These are phyloP conservation scores for Rhineura floridana DNA, from an alignment of 2,113 vertebrate species.

Conservation along the genomic window DNA sequence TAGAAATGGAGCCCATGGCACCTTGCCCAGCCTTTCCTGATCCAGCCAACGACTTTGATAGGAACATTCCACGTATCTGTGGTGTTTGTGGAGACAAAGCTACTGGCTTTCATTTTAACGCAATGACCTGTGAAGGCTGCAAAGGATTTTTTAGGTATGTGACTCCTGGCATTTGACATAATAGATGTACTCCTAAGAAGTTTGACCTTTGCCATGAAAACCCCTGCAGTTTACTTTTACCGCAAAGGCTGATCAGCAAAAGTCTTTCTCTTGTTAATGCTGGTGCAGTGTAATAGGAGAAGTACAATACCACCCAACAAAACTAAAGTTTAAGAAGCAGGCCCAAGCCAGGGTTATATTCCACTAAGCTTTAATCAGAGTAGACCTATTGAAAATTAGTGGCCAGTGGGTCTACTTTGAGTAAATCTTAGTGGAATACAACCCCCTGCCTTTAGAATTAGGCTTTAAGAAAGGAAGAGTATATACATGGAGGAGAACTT, in stretches of 20 bases:
- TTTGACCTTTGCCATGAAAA: not conserved
- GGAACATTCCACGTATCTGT: constrained; percentile 88
- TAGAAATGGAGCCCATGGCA: constrained; percentile 83
- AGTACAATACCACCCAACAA: too few species aligned
- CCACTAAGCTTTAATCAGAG: too few species aligned
- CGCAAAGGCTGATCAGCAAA: not conserved
- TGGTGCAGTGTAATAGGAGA: not conserved
- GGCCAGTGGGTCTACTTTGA: too few species aligned
- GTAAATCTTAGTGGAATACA: too few species aligned
- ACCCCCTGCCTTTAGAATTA: not conserved
- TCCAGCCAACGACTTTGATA: constrained; percentile 79
- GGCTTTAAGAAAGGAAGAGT: not conserved
- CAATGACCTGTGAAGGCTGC: constrained; percentile 98
- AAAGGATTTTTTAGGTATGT: constrained; percentile 96
- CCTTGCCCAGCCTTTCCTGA: constrained; percentile 84
- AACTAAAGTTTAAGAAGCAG: too few species aligned
- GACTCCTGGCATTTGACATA: not conserved
- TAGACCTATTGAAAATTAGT: too few species aligned
- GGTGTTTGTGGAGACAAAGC: constrained; percentile 96
- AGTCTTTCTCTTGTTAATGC: not conserved
- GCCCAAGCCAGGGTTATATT: too few species aligned
- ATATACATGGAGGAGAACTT: not conserved
- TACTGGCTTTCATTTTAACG: constrained; percentile 96
- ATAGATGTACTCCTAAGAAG: too few species aligned
- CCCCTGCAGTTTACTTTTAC: not conserved